Conservation (phyloP, 2,113 vertebrate species). For the Theristicus caerulescens region DNA sequence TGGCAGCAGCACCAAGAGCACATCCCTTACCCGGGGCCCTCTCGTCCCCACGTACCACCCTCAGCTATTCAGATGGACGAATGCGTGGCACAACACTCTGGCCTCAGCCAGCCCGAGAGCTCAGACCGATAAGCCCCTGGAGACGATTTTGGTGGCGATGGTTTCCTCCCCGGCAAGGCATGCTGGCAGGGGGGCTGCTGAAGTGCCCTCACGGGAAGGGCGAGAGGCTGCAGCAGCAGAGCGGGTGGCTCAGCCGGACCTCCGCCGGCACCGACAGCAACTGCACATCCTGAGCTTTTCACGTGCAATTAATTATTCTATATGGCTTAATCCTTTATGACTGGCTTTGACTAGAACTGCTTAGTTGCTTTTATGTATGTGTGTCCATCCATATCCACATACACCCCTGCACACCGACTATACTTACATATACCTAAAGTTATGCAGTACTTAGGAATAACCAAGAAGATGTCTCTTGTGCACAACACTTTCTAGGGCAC, state of each 20-base stretch:
- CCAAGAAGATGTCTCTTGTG: neutral
- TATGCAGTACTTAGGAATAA: neutral
- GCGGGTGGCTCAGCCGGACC: no score
- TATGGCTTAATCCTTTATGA: neutral
- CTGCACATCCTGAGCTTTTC: accelerated
- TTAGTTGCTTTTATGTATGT: neutral
- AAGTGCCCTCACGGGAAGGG: neutral
- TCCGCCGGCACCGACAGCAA: accelerated
- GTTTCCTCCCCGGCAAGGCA: neutral
- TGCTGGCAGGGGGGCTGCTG: neutral
- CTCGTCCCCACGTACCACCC: accelerated
- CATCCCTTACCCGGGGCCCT: neutral
- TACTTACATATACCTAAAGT: neutral
- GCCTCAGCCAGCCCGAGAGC: neutral
- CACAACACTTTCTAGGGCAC: neutral
- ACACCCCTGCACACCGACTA: neutral
- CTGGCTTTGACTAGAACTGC: neutral
- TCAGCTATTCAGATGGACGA: accelerated
- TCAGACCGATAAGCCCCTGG: accelerated
- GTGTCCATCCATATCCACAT: no score
- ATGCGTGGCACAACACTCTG: accelerated
- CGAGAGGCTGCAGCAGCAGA: neutral
- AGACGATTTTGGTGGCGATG: accelerated
- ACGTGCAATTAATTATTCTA: neutral
- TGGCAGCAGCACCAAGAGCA: neutral